phyloP scores from a whole-genome alignment of 2,113 vertebrate genomes.

The Chrysemys picta region DNA sequence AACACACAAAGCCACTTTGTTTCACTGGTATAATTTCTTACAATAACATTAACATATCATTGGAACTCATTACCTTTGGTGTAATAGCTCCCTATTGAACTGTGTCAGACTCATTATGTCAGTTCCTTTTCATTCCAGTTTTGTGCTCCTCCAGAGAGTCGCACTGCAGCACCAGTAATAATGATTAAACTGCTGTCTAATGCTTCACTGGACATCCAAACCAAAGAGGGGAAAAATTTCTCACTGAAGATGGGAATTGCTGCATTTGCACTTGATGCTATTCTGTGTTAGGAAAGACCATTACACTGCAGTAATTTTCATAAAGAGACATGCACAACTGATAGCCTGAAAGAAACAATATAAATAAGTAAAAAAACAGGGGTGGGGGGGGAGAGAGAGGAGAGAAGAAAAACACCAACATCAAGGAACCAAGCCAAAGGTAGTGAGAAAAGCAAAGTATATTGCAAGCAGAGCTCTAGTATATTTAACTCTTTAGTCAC shows the following conservation, averaged over 20 bases:
- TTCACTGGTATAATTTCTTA: constrained; percentile 64
- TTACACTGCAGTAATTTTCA: background rate
- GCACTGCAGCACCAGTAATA: constrained; percentile 65
- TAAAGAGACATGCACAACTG: background rate
- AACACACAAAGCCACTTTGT: constrained; percentile 48
- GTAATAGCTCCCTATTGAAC: constrained; percentile 72
- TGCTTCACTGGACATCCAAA: constrained; percentile 64
- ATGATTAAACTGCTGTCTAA: constrained; percentile 78
- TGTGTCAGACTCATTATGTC: constrained; percentile 76
- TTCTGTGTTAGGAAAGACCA: constrained; percentile 27
- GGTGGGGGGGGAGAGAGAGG: background rate
- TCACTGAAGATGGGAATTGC: background rate
- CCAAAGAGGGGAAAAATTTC: constrained; percentile 24
- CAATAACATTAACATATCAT: constrained; percentile 73
- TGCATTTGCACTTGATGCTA: background rate
- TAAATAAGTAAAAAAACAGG: background rate
- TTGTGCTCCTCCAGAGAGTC: constrained; percentile 68
- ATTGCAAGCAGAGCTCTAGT: background rate
- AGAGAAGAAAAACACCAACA: background rate
- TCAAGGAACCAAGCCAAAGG: background rate
- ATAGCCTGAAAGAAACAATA: background rate
- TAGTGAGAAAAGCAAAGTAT: background rate
- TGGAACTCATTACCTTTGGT: constrained; percentile 68
- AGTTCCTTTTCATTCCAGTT: constrained; percentile 68
- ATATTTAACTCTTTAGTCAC: background rate